Evolutionary conservation across 2,113 vertebrate species (phyloP).

Genomic region (Austrofundulus limnaeus): DNA sequence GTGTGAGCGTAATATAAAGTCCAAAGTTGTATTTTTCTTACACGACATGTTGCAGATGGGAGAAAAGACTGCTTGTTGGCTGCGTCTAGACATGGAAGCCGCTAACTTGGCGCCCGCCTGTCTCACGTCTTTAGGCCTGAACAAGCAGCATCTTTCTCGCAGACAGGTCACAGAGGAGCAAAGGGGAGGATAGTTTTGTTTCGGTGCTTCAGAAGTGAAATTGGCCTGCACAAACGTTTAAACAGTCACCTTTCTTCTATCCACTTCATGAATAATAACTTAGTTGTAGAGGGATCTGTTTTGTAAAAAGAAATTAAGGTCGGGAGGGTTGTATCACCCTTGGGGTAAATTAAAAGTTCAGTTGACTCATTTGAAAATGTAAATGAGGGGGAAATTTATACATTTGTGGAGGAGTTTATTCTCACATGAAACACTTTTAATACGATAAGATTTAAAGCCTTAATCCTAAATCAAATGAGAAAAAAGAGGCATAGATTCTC

Average conservation of each 20-base stretch:
- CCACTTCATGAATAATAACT: neutral
- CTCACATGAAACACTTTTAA: slow-evolving; percentile 12
- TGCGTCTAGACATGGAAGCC: slow-evolving; percentile 41
- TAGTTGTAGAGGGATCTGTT: neutral
- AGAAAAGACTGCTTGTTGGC: slow-evolving; percentile 59
- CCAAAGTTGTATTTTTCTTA: slow-evolving; percentile 49
- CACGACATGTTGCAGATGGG: slow-evolving; percentile 56
- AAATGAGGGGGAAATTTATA: slow-evolving; percentile 12
- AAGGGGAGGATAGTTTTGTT: slow-evolving; percentile 31
- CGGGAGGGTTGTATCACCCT: neutral
- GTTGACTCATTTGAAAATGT: slow-evolving; percentile 21
- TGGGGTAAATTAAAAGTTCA: slow-evolving; percentile 30
- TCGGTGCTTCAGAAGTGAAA: slow-evolving; percentile 13
- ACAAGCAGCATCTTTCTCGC: slow-evolving; percentile 51
- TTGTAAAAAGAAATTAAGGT: slow-evolving; percentile 5
- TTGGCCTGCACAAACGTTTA: neutral
- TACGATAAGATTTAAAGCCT: slow-evolving; percentile 20
- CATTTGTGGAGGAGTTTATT: neutral
- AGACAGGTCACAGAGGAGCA: slow-evolving; percentile 25
- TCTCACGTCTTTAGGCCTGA: slow-evolving; percentile 42
- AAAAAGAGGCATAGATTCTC: neutral
- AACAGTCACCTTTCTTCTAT: slow-evolving; percentile 6
- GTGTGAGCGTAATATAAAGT: slow-evolving; percentile 62
- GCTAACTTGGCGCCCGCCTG: slow-evolving; percentile 54
- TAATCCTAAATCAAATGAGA: slow-evolving; percentile 18